These are phyloP conservation scores for Botia almorhae DNA, from an alignment of 2,797 vertebrate species.

Conservation along the genomic window DNA sequence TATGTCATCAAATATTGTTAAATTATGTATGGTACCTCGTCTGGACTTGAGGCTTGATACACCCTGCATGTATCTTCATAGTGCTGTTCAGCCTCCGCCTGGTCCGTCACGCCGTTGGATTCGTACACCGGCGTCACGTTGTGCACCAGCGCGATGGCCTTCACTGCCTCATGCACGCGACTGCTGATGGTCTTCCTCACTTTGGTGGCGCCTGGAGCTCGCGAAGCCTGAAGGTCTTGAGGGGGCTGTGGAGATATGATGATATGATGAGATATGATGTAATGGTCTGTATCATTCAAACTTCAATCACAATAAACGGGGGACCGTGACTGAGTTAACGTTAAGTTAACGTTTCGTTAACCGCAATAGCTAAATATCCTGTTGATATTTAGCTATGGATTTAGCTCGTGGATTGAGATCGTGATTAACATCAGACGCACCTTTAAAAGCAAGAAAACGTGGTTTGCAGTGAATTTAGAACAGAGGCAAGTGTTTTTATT, in stretches of 20 bases:
- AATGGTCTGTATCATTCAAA: background rate
- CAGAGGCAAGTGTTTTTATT: no score
- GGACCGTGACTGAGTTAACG: background rate
- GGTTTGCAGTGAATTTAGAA: no score
- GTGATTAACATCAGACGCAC: no score
- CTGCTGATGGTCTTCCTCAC: slow-evolving; percentile 96
- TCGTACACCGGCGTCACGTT: slow-evolving; percentile 97
- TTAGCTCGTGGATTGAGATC: no score
- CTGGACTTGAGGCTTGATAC: slow-evolving; percentile 97
- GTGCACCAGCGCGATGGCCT: slow-evolving; percentile 95
- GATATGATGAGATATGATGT: background rate
- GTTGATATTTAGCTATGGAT: no score
- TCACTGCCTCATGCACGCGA: slow-evolving; percentile 94
- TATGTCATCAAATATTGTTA: background rate
- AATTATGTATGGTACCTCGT: slow-evolving; percentile 82
- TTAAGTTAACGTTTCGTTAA: no score
- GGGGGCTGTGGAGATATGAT: slow-evolving; percentile 79
- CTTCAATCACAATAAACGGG: background rate
- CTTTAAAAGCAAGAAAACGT: no score
- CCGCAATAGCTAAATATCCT: no score
- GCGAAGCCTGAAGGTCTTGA: slow-evolving; percentile 86
- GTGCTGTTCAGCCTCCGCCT: slow-evolving; percentile 95
- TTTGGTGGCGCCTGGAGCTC: slow-evolving; percentile 88
- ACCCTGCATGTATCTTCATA: slow-evolving; percentile 95
- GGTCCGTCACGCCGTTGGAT: slow-evolving; percentile 92